phyloP scores from a whole-genome alignment of 2,797 vertebrate species.

The Artibeus lituratus region DNA sequence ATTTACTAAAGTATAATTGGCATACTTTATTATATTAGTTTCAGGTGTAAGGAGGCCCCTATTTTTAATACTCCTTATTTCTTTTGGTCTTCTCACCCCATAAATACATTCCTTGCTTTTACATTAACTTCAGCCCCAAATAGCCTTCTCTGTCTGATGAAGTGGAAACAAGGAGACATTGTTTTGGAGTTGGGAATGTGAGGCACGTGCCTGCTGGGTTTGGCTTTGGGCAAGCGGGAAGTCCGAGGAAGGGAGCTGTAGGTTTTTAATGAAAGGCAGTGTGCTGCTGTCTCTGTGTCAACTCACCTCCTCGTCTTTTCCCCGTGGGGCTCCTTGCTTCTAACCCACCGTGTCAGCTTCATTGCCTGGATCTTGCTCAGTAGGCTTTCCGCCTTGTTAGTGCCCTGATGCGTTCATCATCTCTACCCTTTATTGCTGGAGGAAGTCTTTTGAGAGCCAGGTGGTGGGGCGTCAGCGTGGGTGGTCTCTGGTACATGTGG shows the following conservation, averaged over 20 bases:
- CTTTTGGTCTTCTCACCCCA: background rate
- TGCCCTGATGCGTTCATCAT: background rate
- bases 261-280: background rate
- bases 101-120: background rate
- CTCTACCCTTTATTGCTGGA: background rate
- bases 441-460: background rate
- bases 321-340: background rate
- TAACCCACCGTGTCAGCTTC: background rate
- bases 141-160: background rate
- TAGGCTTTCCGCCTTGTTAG: background rate
- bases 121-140: background rate
- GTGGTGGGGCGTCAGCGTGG: accelerated
- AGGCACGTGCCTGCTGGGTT: background rate
- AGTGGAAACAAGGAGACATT: background rate
- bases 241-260: accelerated
- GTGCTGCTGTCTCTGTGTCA: background rate
- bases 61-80: background rate
- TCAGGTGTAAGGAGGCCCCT: background rate
- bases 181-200: background rate
- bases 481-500: background rate
- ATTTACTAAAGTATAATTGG: background rate
- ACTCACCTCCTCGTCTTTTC: background rate
- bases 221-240: background rate
- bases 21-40: background rate
- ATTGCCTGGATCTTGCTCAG: background rate